Evolutionary conservation across 1,140 invertebrate species (phyloP), one percentile per base, ranked within the genome.

Genomic region (Notospermus geniculatus): DNA sequence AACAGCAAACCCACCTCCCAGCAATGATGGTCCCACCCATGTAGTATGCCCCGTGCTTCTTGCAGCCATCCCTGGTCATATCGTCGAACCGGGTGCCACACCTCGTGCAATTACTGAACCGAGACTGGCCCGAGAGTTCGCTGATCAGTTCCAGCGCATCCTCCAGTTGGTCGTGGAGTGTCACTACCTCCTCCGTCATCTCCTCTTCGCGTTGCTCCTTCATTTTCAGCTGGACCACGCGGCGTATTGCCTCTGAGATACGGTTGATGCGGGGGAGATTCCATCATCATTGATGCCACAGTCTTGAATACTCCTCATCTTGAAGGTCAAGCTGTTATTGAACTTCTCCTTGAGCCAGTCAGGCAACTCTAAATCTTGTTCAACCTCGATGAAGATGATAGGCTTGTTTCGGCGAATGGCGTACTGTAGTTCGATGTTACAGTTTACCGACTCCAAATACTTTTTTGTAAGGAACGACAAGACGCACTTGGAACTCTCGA

Each of bases 21-120:
- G 60, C 62, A 1, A 63, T 30, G 7, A 63, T 1, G 11, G n/a
- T 36, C 7, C 59, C 62, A 19, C 54, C 54, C 41, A 63, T 22
- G 43, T 60, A 63, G 43, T 63, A 63, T 2, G 59, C 19, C 1
- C 23, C 13, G 28, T 63, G 62, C 59, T 63, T 63, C n/a, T 25
- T 54, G 39, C 62, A 63, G 23, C 32, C 54, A 5, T 15, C n/a
- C 22, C 25, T 15, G 1, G 36, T 46, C 23, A 30, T 1, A 2
- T 59, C 22, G 7, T 63, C 62, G 25, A 52, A 63, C 45, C 61
- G 56, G 22, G 43, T 2, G 27, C 30, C 32, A 36, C 62, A 63
- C 29, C 62, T 45, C 2, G 57, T 60, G 43, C 62, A 63, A 11
- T 13, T 30, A 9, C 23, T n/a, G 25, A 29, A 61, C 9, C 59